Base-by-base conservation (phyloP, 2,113 vertebrate species). In the Jaculus jaculus region DNA sequence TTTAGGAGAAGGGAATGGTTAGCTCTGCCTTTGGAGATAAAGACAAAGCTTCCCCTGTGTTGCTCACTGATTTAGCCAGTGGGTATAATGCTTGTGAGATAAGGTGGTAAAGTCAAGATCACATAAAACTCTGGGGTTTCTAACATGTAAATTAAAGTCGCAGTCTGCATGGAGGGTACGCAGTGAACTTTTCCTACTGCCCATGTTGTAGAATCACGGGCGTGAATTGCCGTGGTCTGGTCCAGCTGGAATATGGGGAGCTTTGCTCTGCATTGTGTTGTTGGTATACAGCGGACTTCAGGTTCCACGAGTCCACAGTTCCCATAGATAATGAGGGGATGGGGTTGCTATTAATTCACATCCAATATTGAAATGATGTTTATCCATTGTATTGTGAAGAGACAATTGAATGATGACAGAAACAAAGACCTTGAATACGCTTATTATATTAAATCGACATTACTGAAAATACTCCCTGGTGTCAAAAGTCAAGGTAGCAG, bases 381-480 rank as follows among this genome's bases (percentile, higher is more conserved):
- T 95, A 91, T 85, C n/a, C 90, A 30, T 21, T 47, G 39, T 95
- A 82, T 51, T 12, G 94, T 71, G 28, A 21, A 37, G 28, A 80
- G 79, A 23, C 3, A 71, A 72, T 80, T 78, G 58, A n/a, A 34
- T 75, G 91, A 96, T 93, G 69, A 66, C 24, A 92, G 69, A 91
- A 92, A 96, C 28, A 80, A 4, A 95, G 94, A 89, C 30, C 1
- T 68, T 96, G 92, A 84, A 86, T 89, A 34, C 66, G 5, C 1
- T 73, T 60, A 73, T 85, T 95, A 95, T 60, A 75, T 85, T 95
- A 95, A 84, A 94, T 91, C 21, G 54, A 89, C 92, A 21, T 75
- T 30, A 42, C 75, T 92, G n/a, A 58, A 96, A 95, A 90, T 93
- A 47, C 82, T 93, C 42, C 63, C 84, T 79, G n/a, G 24, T 93